These are phyloP conservation scores for Therioaphis trifolii DNA, from an alignment of 2,888 invertebrate species.

Conservation along the genomic window DNA sequence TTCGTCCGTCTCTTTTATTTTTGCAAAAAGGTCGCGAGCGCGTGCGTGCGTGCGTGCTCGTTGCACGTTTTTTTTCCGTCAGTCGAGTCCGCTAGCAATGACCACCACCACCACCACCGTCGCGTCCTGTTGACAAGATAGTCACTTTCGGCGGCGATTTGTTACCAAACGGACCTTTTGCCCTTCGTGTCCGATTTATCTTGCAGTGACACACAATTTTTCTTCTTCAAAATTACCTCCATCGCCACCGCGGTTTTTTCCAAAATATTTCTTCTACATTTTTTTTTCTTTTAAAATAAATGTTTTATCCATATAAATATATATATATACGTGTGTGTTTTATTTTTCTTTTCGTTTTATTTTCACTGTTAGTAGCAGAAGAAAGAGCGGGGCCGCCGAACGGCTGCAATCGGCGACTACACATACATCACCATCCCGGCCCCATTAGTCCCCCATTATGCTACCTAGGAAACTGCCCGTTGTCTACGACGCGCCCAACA, in stretches of 20 bases:
- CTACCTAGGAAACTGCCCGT: neutral
- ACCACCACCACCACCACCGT: neutral
- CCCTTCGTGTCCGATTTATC: conserved; percentile 46
- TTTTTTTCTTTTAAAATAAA: conserved; percentile 8
- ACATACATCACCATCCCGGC: neutral
- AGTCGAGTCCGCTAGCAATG: neutral
- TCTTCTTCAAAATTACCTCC: conserved; percentile 46
- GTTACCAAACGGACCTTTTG: conserved; percentile 48
- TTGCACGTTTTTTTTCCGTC: neutral
- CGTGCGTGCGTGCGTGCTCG: neutral
- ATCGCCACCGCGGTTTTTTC: neutral
- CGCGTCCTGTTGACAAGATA: conserved; percentile 28
- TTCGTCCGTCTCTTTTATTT: conserved; percentile 34
- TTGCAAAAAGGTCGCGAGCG: neutral
- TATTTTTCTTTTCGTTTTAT: neutral
- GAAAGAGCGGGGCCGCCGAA: neutral
- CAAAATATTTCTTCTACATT: neutral
- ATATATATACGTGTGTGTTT: neutral
- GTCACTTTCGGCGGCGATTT: conserved; percentile 53
- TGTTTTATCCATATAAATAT: neutral
- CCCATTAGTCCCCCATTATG: conserved; percentile 23
- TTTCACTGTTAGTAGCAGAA: neutral
- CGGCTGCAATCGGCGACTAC: neutral
- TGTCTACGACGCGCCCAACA: neutral
- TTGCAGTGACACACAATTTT: conserved; percentile 38